Evolutionary conservation across 30 jellyfish, hydroid and myxozoan genomes (phyloP).

Genomic region (Chrysaora quinquecirrha): DNA sequence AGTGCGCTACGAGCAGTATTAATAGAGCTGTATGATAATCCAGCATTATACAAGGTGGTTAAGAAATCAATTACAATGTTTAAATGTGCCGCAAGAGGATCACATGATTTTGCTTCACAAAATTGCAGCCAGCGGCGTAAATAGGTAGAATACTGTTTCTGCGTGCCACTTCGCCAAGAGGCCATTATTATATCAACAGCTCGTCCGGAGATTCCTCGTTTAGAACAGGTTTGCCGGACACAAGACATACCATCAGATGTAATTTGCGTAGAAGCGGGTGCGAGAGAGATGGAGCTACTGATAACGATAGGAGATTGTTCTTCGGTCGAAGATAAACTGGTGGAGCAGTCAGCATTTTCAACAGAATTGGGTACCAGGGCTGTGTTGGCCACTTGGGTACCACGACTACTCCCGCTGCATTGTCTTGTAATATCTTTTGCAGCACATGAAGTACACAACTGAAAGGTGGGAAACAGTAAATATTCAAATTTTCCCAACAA

Average conservation of each 20-base stretch:
- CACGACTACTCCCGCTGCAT: constrained; percentile 49
- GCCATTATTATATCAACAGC: constrained; percentile 22
- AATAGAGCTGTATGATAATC: constrained; percentile 9
- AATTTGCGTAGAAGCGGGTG: constrained; percentile 37
- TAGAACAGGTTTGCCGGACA: constrained; percentile 3
- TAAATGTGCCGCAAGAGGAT: constrained; percentile 2
- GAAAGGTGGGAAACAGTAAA: constrained; percentile 56
- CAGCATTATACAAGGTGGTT: constrained; percentile 2
- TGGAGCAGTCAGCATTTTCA: background rate
- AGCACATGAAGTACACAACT: constrained; percentile 14
- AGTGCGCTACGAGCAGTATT: constrained; percentile 30
- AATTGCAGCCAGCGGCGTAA: background rate
- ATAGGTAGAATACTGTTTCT: constrained; percentile 15
- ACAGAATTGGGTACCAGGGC: constrained; percentile 54
- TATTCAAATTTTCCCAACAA: background rate
- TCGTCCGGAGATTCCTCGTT: constrained; percentile 5
- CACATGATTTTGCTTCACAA: background rate
- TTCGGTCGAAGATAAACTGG: constrained; percentile 23
- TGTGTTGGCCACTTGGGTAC: constrained; percentile 80
- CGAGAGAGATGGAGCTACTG: constrained; percentile 3
- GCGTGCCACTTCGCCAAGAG: constrained; percentile 22
- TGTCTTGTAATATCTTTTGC: constrained; percentile 25
- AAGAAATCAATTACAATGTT: constrained; percentile 7
- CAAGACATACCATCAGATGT: constrained; percentile 27
- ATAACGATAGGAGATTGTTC: background rate